Base-by-base conservation (phyloP, 2,888 invertebrate genomes). In the Hypsopygia costalis region DNA sequence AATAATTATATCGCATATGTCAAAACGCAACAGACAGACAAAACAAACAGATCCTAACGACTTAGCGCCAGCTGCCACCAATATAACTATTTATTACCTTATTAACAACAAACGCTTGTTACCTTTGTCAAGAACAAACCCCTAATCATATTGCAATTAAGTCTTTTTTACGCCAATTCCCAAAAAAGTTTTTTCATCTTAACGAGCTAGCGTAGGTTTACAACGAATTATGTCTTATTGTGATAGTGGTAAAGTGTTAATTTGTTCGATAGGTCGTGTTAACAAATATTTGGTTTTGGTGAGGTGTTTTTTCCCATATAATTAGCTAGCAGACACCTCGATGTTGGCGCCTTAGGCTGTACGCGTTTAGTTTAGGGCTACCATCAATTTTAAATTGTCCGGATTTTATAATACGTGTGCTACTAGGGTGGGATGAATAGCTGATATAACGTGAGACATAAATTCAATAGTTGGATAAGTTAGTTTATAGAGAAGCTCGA, bases 81-180 rank as follows among this genome's bases (percentile, higher is more conserved):
- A 81, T 80, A 74, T 65, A 81, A 80, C 80, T 81, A 85, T 87
- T 86, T 86, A 86, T 83, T 77, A 78, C 75, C 67, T 59, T 78
- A 78, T 83, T 78, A 75, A 68, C 64, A 39, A 58, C 73, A 68
- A 79, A 77, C 75, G 81, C 85, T 81, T 78, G 83, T 85, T 86
- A 83, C 79, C 25, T 79, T 81, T 77, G 67, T 75, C 63, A 67
- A 62, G 56, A 70, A 64, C 69, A 69, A 77, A 82, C 85, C 85
- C 79, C 69, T 81, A 85, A 88, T 88, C 85, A 85, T 85, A 75
- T 73, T 65, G 71, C 79, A 86, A 88, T 87, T 86, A 86, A 79
- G 75, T 65, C 62, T 72, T 85, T 87, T 87, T 86, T 86, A 86
- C 86, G 87, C 88, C 82, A 87, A 86, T 87, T 80, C 74, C 56